These are phyloP conservation scores for Drosophila pseudotakahashii DNA, from an alignment of 2,888 invertebrate genomes.

Conservation along the genomic window DNA sequence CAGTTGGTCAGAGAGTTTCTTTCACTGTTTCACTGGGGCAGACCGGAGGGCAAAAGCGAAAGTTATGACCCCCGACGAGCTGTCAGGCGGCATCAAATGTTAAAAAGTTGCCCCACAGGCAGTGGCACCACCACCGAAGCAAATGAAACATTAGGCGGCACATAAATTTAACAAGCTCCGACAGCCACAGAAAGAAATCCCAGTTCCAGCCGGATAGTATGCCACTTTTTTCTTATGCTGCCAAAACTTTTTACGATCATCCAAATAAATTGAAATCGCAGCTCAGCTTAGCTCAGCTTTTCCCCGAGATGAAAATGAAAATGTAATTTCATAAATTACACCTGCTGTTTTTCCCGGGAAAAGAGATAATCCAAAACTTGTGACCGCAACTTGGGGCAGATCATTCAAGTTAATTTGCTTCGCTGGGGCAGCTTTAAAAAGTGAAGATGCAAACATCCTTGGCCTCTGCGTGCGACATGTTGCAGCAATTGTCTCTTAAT, in stretches of 20 bases:
- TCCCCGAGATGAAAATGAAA: constrained; percentile 51
- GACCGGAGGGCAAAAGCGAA: constrained; percentile 4
- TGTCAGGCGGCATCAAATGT: constrained; percentile 58
- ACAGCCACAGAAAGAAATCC: constrained; percentile 17
- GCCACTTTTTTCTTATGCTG: constrained; percentile 29
- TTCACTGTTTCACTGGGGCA: not conserved
- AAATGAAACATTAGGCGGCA: constrained; percentile 49
- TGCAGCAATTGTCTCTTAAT: constrained; percentile 60
- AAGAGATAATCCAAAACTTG: constrained; percentile 4
- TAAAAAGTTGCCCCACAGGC: constrained; percentile 36
- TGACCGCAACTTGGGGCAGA: constrained; percentile 28
- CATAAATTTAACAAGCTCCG: constrained; percentile 68
- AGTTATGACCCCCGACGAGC: constrained; percentile 36
- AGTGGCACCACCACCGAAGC: constrained; percentile 12
- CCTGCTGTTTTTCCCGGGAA: constrained; percentile 40
- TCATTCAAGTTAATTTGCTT: constrained; percentile 52
- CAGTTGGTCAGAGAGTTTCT: constrained; percentile 18
- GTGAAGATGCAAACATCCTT: constrained; percentile 22
- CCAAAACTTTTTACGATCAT: constrained; percentile 60
- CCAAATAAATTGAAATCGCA: constrained; percentile 71
- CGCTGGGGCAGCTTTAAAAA: constrained; percentile 64
- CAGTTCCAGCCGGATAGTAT: constrained; percentile 42
- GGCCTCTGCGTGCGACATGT: constrained; percentile 54
- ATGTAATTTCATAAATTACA: constrained; percentile 68
- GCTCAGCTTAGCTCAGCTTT: constrained; percentile 42